Percentiles rank a stretch among this genome's conserved stretches.
These are phyloP conservation scores for Tinea semifulvella DNA, from an alignment of 2,888 invertebrate species.

Conservation along the genomic window DNA sequence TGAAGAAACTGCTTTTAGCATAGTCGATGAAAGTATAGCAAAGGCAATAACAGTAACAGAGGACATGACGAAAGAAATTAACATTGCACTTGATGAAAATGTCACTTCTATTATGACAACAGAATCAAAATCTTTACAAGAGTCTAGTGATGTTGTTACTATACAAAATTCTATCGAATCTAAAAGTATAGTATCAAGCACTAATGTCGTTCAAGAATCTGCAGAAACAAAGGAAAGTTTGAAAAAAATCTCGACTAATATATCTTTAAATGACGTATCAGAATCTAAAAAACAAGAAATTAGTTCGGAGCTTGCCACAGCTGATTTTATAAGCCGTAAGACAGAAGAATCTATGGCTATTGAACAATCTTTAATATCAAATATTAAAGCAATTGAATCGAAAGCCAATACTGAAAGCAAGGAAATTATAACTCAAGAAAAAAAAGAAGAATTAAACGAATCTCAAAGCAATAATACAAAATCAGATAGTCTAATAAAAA, in stretches of 20 bases:
- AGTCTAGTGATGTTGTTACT: background rate
- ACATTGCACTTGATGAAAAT: constrained; percentile 27
- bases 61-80: constrained; percentile 42
- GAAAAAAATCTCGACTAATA: background rate
- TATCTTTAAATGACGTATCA: background rate
- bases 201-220: background rate
- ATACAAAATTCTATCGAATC: too few species aligned
- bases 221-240: background rate
- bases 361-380: too few species aligned
- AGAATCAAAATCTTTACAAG: background rate
- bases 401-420: too few species aligned
- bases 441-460: too few species aligned
- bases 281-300: constrained; percentile 7
- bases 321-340: too few species aligned
- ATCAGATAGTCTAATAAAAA: too few species aligned
- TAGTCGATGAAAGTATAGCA: constrained; percentile 45
- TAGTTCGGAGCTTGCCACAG: too few species aligned
- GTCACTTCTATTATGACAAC: background rate
- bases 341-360: too few species aligned
- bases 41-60: constrained; percentile 41
- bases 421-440: too few species aligned
- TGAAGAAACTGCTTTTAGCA: constrained; percentile 36
- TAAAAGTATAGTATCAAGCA: too few species aligned
- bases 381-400: too few species aligned
- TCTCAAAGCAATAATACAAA: too few species aligned